phyloP scores from a whole-genome alignment of 2,113 vertebrate genomes.

The Grammomys surdaster region DNA sequence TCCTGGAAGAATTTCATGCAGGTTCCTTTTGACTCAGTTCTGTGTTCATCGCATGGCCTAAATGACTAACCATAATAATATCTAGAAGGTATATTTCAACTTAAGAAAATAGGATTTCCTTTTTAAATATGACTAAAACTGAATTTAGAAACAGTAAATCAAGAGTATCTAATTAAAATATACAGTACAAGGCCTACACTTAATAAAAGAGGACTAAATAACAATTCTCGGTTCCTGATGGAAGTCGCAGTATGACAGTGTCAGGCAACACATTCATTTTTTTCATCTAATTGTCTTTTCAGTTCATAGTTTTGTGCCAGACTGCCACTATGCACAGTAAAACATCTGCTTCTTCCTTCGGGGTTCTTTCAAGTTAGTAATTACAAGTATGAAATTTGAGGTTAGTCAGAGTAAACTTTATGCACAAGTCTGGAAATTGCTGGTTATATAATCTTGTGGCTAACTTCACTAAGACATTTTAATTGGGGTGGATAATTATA shows the following conservation, averaged over 20 bases:
- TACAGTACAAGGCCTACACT: not conserved
- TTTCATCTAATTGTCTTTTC: not conserved
- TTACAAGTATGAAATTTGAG: not conserved
- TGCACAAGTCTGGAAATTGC: not conserved
- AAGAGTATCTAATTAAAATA: not conserved
- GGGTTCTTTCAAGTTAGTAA: not conserved
- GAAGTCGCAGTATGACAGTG: not conserved
- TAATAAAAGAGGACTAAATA: not conserved
- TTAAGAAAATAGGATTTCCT: not conserved
- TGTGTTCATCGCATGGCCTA: not conserved
- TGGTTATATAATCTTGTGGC: not conserved
- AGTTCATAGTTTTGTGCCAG: not conserved
- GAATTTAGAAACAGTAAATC: not conserved
- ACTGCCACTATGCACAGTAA: not conserved
- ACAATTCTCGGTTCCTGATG: not conserved
- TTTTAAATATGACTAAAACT: not conserved
- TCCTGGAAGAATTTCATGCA: not conserved
- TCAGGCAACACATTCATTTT: not conserved
- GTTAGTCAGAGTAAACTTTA: not conserved
- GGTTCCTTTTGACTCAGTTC: not conserved
- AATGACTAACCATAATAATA: not conserved
- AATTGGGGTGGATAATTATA: not conserved
- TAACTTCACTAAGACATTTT: slow-evolving; percentile 22
- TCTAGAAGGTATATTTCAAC: not conserved
- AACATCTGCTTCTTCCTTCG: slow-evolving; percentile 7